Evolutionary conservation across 2,113 vertebrate species (phyloP).

Genomic region (Eupsittula cactorum): DNA sequence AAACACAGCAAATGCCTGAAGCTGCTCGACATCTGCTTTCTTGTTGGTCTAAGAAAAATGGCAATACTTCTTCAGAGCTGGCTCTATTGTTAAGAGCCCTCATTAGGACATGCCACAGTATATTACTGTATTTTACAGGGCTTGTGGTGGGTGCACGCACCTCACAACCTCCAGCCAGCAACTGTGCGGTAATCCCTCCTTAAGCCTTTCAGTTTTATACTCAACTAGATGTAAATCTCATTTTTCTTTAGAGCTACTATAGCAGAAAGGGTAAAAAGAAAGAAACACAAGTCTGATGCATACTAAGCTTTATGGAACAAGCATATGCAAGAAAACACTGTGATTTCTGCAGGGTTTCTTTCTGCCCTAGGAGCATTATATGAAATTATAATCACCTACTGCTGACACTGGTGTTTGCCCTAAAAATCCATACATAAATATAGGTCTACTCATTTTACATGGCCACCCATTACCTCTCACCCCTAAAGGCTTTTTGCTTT

Average conservation of each 20-base stretch:
- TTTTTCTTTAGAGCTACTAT: neutral
- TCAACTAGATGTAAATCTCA: neutral
- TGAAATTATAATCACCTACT: neutral
- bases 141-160: neutral
- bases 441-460: neutral
- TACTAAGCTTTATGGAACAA: neutral
- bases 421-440: constrained; percentile 15
- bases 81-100: neutral
- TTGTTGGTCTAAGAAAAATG: neutral
- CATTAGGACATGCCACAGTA: neutral
- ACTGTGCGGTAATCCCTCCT: neutral
- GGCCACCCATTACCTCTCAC: neutral
- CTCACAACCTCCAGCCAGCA: neutral
- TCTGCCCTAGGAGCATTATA: neutral
- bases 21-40: constrained; percentile 23
- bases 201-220: neutral
- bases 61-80: constrained; percentile 8
- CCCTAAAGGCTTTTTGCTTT: constrained; percentile 15
- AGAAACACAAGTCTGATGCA: neutral
- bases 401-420: neutral
- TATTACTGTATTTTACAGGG: neutral
- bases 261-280: neutral
- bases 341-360: neutral
- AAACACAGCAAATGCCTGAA: neutral
- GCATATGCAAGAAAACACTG: neutral